These are phyloP conservation scores for Euwallacea fornicatus DNA, from an alignment of 1,140 invertebrate species.

Conservation along the genomic window DNA sequence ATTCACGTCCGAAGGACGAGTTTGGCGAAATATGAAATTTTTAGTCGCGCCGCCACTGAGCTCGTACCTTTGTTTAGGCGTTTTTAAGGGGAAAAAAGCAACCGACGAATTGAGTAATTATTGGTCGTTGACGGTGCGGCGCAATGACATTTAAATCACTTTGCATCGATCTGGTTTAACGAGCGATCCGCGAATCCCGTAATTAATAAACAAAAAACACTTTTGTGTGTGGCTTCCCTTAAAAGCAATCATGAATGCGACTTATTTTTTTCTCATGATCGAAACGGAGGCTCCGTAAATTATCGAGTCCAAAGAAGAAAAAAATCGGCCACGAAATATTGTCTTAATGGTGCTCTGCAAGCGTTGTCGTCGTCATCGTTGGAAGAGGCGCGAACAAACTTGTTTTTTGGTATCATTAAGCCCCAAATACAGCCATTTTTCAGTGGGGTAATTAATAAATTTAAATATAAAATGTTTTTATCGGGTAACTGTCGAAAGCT, in stretches of 20 bases:
- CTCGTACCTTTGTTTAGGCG: no score
- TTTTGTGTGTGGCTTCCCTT: slow-evolving; percentile 19
- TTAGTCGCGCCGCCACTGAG: no score
- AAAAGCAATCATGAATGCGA: slow-evolving; percentile 31
- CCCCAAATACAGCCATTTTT: slow-evolving; percentile 44
- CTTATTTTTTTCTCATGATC: slow-evolving; percentile 24
- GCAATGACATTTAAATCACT: no score
- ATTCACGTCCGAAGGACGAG: background rate
- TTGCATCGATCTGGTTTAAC: slow-evolving; percentile 6
- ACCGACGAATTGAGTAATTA: no score
- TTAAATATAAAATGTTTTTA: slow-evolving; percentile 47
- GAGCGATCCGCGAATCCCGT: slow-evolving; percentile 4
- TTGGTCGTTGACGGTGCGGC: no score
- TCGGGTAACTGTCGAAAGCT: slow-evolving; percentile 40
- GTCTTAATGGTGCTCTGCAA: slow-evolving; percentile 38
- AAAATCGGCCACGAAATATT: slow-evolving; percentile 34
- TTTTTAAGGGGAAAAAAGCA: no score
- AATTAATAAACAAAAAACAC: slow-evolving; percentile 26
- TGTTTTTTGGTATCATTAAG: slow-evolving; percentile 46
- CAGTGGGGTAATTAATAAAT: slow-evolving; percentile 47
- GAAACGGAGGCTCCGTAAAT: slow-evolving; percentile 27
- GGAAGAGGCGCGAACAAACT: slow-evolving; percentile 45
- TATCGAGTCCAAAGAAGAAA: slow-evolving; percentile 21
- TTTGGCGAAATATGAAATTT: no score
- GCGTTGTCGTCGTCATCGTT: slow-evolving; percentile 36